Percentiles rank a stretch among this genome's conserved stretches.
phyloP scores from a whole-genome alignment of 1,140 invertebrate genomes.

The Aethina tumida region DNA sequence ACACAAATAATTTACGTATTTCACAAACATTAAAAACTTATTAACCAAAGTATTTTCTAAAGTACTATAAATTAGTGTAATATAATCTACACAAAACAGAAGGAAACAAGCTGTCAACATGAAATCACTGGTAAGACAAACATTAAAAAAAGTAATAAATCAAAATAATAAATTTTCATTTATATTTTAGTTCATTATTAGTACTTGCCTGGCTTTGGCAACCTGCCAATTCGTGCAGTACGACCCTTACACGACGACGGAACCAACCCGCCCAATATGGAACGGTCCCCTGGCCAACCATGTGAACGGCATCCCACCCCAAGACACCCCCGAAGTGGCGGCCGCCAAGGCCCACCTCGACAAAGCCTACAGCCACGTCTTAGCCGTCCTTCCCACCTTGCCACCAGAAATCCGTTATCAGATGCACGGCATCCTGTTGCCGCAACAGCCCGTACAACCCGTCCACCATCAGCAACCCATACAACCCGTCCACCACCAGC shows the following conservation, averaged over 20 bases:
- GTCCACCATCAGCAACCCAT: not conserved
- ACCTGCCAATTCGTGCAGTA: not conserved
- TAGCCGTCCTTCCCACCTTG: conserved; percentile 10
- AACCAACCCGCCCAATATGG: conserved; percentile 11
- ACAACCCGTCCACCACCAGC: not conserved
- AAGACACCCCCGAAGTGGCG: conserved; percentile 22
- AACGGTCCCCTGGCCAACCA: conserved; percentile 14
- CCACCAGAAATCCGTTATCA: conserved; percentile 13
- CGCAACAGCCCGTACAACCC: not conserved
- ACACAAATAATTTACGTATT: too few relatives aligned
- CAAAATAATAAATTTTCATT: too few relatives aligned
- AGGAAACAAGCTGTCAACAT: too few relatives aligned
- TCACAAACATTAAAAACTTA: too few relatives aligned
- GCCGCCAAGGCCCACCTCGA: conserved; percentile 13
- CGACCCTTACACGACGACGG: not conserved
- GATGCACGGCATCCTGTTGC: not conserved
- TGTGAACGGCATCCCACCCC: conserved; percentile 9
- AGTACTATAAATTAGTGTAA: too few relatives aligned
- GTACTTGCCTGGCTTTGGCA: too few relatives aligned
- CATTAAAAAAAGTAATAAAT: too few relatives aligned
- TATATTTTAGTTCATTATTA: too few relatives aligned
- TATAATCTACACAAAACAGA: too few relatives aligned
- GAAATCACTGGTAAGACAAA: too few relatives aligned
- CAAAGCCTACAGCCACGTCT: conserved; percentile 9
- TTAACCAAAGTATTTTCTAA: too few relatives aligned